These are phyloP conservation scores for Microctenopoma steveboyesi DNA, from an alignment of 2,797 vertebrate species.

Conservation along the genomic window DNA sequence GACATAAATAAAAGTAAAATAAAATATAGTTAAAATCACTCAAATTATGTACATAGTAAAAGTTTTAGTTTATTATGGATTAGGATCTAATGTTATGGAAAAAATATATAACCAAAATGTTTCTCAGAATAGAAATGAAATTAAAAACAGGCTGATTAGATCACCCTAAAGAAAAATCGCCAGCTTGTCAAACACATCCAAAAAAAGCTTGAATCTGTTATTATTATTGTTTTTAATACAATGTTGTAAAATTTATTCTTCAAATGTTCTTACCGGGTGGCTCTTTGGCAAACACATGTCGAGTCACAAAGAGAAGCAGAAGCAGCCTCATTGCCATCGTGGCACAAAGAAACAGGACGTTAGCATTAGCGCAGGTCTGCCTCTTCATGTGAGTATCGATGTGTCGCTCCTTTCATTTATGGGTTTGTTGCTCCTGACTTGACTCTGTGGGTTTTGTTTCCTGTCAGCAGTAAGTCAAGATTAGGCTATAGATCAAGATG, in stretches of 20 bases:
- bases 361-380: background rate
- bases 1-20: background rate
- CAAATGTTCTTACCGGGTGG: constrained; percentile 57
- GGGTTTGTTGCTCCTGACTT: background rate
- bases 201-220: background rate
- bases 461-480: constrained; percentile 27
- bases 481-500: background rate
- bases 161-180: background rate
- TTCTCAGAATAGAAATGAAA: background rate
- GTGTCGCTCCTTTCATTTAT: background rate
- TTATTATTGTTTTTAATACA: background rate
- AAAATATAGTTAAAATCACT: background rate
- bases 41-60: background rate
- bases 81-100: background rate
- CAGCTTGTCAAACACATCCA: background rate
- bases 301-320: constrained; percentile 53
- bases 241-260: background rate
- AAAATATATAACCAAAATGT: background rate
- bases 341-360: constrained; percentile 25
- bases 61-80: background rate
- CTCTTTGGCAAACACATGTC: constrained; percentile 35
- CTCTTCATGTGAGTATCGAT: constrained; percentile 2
- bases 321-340: constrained; percentile 37
- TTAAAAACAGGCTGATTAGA: background rate
- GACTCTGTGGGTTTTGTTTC: constrained; percentile 28